These are phyloP conservation scores for Asobara japonica DNA, from an alignment of 1,140 invertebrate species.

Conservation along the genomic window DNA sequence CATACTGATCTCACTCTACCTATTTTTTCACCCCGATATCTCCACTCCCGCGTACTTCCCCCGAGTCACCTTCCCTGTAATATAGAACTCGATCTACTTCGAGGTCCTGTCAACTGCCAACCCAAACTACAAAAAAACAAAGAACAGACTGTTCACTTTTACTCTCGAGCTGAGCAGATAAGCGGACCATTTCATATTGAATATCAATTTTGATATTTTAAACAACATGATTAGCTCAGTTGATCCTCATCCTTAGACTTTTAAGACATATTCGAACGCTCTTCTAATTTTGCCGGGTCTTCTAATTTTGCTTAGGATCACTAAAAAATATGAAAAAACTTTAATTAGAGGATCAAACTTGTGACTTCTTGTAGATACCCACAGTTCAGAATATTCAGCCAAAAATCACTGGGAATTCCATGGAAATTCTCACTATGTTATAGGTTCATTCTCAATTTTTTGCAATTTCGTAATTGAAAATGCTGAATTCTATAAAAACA, in stretches of 20 bases:
- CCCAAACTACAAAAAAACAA: constrained; percentile 66
- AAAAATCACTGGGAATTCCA: too few species aligned
- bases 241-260: background rate
- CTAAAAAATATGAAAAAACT: too few species aligned
- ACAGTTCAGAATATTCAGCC: too few species aligned
- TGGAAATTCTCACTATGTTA: too few species aligned
- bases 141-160: constrained; percentile 57
- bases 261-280: too few species aligned
- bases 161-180: constrained; percentile 45
- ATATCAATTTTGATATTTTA: background rate
- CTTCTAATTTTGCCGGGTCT: too few species aligned
- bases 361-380: too few species aligned
- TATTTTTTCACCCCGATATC: constrained; percentile 34
- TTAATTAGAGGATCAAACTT: too few species aligned
- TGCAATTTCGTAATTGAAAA: too few species aligned
- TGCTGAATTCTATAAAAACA: too few species aligned
- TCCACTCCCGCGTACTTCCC: constrained; percentile 21
- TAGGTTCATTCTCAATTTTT: too few species aligned
- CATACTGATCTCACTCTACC: background rate
- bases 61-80: constrained; percentile 9
- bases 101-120: constrained; percentile 58
- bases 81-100: constrained; percentile 30
- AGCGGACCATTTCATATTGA: constrained; percentile 16
- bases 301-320: too few species aligned
- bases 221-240: background rate